Evolutionary conservation across 2,113 vertebrate species (phyloP), one percentile per base, ranked within the genome.

Genomic region (Ictidomys tridecemlineatus): DNA sequence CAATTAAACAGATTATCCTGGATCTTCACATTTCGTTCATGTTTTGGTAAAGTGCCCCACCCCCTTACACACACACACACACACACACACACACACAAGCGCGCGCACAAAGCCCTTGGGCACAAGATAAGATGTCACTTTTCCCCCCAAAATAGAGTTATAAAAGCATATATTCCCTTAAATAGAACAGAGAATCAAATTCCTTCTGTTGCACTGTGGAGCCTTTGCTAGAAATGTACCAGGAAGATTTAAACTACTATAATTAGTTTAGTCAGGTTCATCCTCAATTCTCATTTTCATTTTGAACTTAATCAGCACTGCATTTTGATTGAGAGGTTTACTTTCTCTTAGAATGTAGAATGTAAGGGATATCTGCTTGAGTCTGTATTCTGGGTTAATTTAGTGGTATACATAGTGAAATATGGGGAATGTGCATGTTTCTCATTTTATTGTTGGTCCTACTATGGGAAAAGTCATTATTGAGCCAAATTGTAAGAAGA

Each of bases 1-100:
- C 96, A 97, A 94, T 95, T 74, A 94, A 73, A 95, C 77, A 97
- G 93, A 98, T 95, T 85, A 51, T 24, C 39, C 77, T 56, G n/a
- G 83, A 95, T 97, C 84, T 8, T 96, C 91, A 96, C 78, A 89
- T 77, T 90, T 98, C 45, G 11, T 70, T 70, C 34, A 70, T 30
- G 32, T 97, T 93, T 98, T 61, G 16, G 58, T 63, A 42, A 91
- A 97, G 96, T 67, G 48, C 26, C 74, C 70, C 37, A 37, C 78
- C 10, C 65, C 61, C 95, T 86, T 78, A 1, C 45, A 94, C 58
- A 88, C 67, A 91, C 2, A 28, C 17, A 39, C 45, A 85, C 42
- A 45, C 42, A 45, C 42, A 89, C 78, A 96, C 2, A 28, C 45
- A 45, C 45, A 42, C 5, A 87, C 77, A 96, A 3, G 39, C 39